Evolutionary conservation across 2,113 vertebrate genomes (phyloP), one percentile per base, ranked within the genome.

Genomic region (Atractosteus spatula): DNA sequence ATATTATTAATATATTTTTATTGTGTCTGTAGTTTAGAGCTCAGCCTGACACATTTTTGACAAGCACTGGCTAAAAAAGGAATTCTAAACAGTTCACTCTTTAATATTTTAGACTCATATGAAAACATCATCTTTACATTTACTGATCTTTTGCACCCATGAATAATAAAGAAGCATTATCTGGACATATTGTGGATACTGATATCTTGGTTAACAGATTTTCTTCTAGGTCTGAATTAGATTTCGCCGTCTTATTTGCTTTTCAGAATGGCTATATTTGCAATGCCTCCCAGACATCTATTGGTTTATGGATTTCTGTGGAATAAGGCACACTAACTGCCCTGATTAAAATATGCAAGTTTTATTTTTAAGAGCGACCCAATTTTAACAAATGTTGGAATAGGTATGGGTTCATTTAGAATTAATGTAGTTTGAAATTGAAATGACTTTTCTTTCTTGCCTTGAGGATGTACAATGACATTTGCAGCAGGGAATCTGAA

Each of bases 391-490:
- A 85, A 83, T 78, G 66, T 80, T 66, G 85, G 77, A 83, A 77
- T 74, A 73, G 75, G 73, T 84, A 89, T 86, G 78, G 87, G 86
- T 89, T 87, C 72, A 85, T 77, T 87, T 65, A 82, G 75, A 89
- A 86, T 85, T 90, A 90, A 88, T 86, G 80, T 73, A 82, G 75
- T 87, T 85, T 90, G 77, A 88, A 89, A 88, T 73, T 83, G 73
- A 90, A 90, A 86, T 80, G 44, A 84, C 75, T 82, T 83, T 80
- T 64, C 77, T 12, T 82, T 83, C 66, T 81, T 87, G 71, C 74
- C 62, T 86, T 47, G 56, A 83, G 76, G 77, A 87, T 16, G 3
- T 78, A 70, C 79, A 69, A 47, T 87, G 80, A 83, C 68, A 84
- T 80, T 87, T 88, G 76, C 61, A 77, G 61, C 57, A 13, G 67